These are phyloP conservation scores for Gavialis gangeticus DNA, from an alignment of 2,113 vertebrate genomes.

Conservation along the genomic window DNA sequence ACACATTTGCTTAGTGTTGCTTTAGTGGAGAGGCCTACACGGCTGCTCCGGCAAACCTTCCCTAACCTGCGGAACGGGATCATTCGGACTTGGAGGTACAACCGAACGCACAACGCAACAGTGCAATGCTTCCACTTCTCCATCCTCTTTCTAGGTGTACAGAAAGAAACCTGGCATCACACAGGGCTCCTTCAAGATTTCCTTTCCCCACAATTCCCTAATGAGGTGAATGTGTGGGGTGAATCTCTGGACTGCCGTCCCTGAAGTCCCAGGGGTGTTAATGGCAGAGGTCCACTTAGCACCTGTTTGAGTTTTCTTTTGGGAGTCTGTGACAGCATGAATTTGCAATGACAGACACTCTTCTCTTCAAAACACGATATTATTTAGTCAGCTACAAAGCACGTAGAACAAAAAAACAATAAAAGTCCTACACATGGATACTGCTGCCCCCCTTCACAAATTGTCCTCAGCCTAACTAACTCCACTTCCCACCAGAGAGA, in stretches of 20 bases:
- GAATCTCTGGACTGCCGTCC: not conserved
- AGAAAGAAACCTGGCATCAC: not conserved
- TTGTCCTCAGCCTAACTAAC: not conserved
- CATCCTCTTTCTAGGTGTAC: not conserved
- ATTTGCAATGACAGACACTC: not conserved
- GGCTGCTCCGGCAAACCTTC: not conserved
- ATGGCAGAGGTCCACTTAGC: not conserved
- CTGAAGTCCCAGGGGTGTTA: not conserved
- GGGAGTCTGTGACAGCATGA: not conserved
- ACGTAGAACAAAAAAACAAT: not conserved
- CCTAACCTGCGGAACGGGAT: not conserved
- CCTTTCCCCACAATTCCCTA: not conserved
- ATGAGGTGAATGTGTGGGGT: not conserved
- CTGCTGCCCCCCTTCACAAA: not conserved
- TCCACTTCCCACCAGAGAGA: not conserved
- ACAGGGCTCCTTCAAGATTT: not conserved
- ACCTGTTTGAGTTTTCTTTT: accelerated
- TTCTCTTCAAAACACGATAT: not conserved
- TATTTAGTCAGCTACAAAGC: not conserved
- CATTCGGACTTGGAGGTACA: not conserved
- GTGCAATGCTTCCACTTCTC: accelerated
- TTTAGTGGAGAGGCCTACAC: not conserved
- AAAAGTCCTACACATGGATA: not conserved
- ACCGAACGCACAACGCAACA: not conserved
- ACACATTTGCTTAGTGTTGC: not conserved